Conservation (phyloP, 2,113 vertebrate genomes). For the Murina feae region DNA sequence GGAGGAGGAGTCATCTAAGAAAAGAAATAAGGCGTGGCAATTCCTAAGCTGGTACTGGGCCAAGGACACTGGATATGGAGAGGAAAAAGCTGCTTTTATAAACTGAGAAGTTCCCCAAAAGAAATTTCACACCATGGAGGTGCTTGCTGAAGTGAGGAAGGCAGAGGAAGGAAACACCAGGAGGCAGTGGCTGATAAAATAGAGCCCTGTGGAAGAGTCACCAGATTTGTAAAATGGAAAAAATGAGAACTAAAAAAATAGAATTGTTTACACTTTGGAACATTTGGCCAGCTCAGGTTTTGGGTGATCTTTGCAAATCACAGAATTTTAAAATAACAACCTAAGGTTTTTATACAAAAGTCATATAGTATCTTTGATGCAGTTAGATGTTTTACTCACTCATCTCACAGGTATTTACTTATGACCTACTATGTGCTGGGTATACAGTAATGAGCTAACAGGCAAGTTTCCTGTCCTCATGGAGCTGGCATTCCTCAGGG, state of each 20-base stretch:
- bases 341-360: not conserved
- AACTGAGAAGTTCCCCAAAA: constrained; percentile 15
- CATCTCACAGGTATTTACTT: not conserved
- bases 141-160: not conserved
- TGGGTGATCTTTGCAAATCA: not conserved
- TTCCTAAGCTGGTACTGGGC: constrained; percentile 14
- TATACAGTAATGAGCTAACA: not conserved
- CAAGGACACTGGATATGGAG: not conserved
- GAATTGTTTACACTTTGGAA: not conserved
- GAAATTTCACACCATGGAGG: not conserved
- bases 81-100: not conserved
- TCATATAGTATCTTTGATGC: not conserved
- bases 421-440: not conserved
- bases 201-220: not conserved
- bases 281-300: not conserved
- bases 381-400: not conserved
- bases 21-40: not conserved
- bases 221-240: constrained; percentile 30
- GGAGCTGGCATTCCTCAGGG: not conserved
- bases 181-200: constrained; percentile 39
- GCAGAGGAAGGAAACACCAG: constrained; percentile 46
- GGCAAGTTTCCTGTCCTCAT: not conserved
- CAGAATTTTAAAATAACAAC: not conserved
- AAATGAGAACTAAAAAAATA: constrained; percentile 10
- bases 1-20: not conserved